Evolutionary conservation across 2,888 invertebrate species (phyloP).

Genomic region (Aporophyla nigra): DNA sequence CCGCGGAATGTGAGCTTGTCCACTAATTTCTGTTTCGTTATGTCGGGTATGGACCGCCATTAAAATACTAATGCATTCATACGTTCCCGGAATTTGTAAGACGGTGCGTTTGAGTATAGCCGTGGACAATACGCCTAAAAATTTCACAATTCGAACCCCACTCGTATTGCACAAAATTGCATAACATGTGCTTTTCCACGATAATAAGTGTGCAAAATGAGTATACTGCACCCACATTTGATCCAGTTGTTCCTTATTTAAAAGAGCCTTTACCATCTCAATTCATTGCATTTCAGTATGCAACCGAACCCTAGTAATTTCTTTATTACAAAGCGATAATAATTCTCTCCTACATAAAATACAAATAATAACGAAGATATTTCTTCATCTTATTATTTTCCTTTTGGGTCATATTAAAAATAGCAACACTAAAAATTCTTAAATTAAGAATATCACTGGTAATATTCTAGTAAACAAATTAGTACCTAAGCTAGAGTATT

Average conservation of each 20-base stretch:
- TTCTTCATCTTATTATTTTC: conserved; percentile 21
- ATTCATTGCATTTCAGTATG: too few relatives aligned
- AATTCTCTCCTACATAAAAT: neutral
- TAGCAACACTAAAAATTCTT: neutral
- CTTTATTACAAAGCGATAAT: neutral
- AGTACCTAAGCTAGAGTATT: conserved; percentile 3
- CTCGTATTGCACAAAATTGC: neutral
- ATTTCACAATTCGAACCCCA: too few relatives aligned
- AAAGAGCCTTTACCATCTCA: too few relatives aligned
- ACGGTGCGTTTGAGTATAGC: neutral
- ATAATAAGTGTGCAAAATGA: neutral
- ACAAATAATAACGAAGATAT: conserved; percentile 19
- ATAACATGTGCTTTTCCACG: neutral
- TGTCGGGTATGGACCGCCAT: neutral
- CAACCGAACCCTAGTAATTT: neutral
- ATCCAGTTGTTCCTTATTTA: neutral
- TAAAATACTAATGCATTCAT: neutral
- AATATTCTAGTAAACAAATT: neutral
- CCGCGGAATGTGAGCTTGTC: too few relatives aligned
- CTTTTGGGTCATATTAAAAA: conserved; percentile 24
- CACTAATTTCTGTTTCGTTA: too few relatives aligned
- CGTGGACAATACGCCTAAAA: neutral
- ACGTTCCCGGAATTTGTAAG: neutral
- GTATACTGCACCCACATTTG: neutral
- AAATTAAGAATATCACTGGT: too few relatives aligned